Evolutionary conservation across 2,797 vertebrate genomes (phyloP), one percentile per base, ranked within the genome.

Genomic region (Pyrrhura leucotis): DNA sequence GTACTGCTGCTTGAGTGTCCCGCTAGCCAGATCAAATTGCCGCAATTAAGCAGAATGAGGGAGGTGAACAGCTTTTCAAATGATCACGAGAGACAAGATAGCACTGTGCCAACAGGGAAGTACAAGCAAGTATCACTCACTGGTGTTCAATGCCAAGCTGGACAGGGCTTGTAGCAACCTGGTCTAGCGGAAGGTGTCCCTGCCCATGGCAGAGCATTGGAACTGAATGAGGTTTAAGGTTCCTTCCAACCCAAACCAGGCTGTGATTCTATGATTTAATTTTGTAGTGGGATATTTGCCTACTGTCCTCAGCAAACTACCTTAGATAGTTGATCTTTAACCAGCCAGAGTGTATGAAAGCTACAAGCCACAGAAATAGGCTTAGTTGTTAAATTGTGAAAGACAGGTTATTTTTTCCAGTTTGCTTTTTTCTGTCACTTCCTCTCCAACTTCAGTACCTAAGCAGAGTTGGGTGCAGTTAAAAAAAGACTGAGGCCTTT

Each of bases 311-410:
- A 67, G 12, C 66, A 72, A 53, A n/a, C 51, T 18, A 2, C 48
- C 39, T 65, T 25, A 23, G 39, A 29, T 42, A 12, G 73, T 72
- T 87, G 84, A 74, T 92, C 74, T 95, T 95, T 89, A 93, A 92
- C 73, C 62, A 80, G n/a, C 21, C 54, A 45, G 28, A 93, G 18
- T 76, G 23, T 54, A 44, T 33, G 40, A 66, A 77, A 90, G 59
- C 47, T 68, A 15, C 33, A 50, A 90, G 51, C 19, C 54, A 42
- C 45, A 65, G 65, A 67, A 92, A 15, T 61, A 79, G 44, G n/a
- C 44, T 66, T 56, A 37, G 20, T 21, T 62, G 12, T 18, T 85
- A 53, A 33, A 29, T n/a, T 51, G 61, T 13, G 33, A 42, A 71
- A 68, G 16, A 29, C 0, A 4, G 14, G 8, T 58, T 2, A 6